A percentile compares a stretch with the other conserved stretches of the same genome.
phyloP scores from a whole-genome alignment of 2,888 invertebrate species.

The Sabellastarte sp. region DNA sequence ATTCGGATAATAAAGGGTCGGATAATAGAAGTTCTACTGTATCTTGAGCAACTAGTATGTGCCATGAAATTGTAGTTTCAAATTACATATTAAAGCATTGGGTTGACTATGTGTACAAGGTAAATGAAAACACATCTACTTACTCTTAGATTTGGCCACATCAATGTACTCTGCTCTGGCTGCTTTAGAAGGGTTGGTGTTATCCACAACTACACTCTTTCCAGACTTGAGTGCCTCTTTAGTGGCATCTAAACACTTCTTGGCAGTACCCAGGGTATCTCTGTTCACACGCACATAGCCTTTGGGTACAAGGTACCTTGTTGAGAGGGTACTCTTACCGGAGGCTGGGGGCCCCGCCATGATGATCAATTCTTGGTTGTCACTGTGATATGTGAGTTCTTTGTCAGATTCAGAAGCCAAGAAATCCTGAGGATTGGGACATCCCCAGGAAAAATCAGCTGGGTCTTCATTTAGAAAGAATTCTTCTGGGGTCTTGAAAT shows the following conservation, averaged over 20 bases:
- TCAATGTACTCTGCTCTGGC: slow-evolving; percentile 42
- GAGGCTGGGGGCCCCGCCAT: slow-evolving; percentile 55
- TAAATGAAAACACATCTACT: background rate
- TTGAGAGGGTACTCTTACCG: slow-evolving; percentile 52
- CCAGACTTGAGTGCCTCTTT: slow-evolving; percentile 41
- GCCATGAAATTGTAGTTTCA: too few species aligned
- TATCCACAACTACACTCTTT: slow-evolving; percentile 52
- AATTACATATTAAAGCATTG: too few species aligned
- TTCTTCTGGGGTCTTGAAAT: slow-evolving; percentile 55
- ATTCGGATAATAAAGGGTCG: too few species aligned
- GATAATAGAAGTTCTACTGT: too few species aligned
- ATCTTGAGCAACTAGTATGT: too few species aligned
- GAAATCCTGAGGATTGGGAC: slow-evolving; percentile 35
- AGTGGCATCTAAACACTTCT: slow-evolving; percentile 49
- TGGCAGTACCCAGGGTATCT: slow-evolving; percentile 50
- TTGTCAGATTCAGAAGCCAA: background rate
- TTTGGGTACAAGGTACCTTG: slow-evolving; percentile 41
- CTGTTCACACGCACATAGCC: slow-evolving; percentile 52
- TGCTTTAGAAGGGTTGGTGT: slow-evolving; percentile 46
- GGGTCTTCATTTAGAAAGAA: slow-evolving; percentile 45
- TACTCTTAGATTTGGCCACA: slow-evolving; percentile 36
- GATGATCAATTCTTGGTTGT: slow-evolving; percentile 47
- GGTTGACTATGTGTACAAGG: too few species aligned
- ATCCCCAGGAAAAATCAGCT: slow-evolving; percentile 46
- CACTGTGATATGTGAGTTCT: background rate